Evolutionary conservation across 2,888 invertebrate genomes (phyloP), one percentile per base, ranked within the genome.

Genomic region (Dascillus cervinus): DNA sequence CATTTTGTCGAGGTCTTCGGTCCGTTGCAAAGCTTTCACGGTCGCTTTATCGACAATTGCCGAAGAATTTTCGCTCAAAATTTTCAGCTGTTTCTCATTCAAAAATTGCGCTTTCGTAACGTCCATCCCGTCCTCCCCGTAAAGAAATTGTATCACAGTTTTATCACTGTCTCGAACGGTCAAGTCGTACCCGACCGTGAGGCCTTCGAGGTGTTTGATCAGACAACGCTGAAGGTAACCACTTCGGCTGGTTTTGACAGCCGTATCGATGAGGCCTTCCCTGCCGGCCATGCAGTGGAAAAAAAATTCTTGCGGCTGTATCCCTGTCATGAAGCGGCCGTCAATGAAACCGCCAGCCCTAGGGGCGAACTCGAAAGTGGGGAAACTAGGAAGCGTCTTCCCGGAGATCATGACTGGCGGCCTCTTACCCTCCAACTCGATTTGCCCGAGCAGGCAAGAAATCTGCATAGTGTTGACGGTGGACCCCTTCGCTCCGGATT

Each of bases 281-380:
- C 98, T 78, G 32, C 98, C 98, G 31, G 98, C 98, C 97, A 99
- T 99, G 58, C 97, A 97, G 73, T 99, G 97, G 67, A 96, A 97
- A 69, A 95, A 98, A 62, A 95, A 95, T 58, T 98, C 97, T 65
- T 94, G 95, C 0, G 96, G 95, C 54, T 87, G 79, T 49, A 99
- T 91, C n/a, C 98, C 98, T 0, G 97, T 96, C 79, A 97, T 81
- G 59, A 98, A 99, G 5, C 98, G 77, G 0, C 92, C 91, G 47
- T 89, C 89, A 31, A 98, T 89, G 58, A 94, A 99, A 1, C 98
- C 98, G 4, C 98, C 95, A 1, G 96, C 89, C 55, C 89, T 72
- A 0, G 96, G 94, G 0, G 86, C 77, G 4, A 84, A 76, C 52
- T 96, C 94, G 52, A 85, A 92, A 0, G 84, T 75, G 2, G 77